Percentiles rank a stretch among this genome's conserved stretches.
These are phyloP conservation scores for Achatina immaculata DNA, from an alignment of 1,140 invertebrate species.

Conservation along the genomic window DNA sequence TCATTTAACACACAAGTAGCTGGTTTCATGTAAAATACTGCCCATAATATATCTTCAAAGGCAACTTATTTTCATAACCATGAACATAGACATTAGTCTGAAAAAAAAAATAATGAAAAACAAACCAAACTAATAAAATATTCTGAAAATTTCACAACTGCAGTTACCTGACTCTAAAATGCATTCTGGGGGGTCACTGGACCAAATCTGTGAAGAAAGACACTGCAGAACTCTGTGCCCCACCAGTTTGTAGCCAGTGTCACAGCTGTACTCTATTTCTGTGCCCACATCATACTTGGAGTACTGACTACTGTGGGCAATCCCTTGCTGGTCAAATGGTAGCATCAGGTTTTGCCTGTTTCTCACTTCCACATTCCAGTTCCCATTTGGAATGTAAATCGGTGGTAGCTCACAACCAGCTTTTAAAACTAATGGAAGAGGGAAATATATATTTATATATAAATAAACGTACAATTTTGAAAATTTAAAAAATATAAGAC, in stretches of 20 bases:
- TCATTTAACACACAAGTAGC: no score
- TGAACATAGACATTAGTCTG: no score
- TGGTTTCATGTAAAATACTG: no score
- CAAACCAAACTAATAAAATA: not conserved
- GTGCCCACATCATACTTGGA: constrained; percentile 44
- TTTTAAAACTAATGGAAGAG: constrained; percentile 41
- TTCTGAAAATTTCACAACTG: not conserved
- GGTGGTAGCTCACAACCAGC: constrained; percentile 37
- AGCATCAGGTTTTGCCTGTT: not conserved
- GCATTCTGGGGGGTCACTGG: constrained; percentile 46
- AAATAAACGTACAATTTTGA: not conserved
- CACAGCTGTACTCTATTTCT: constrained; percentile 47
- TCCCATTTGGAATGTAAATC: constrained; percentile 41
- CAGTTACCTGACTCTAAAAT: constrained; percentile 40
- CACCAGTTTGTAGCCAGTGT: constrained; percentile 43
- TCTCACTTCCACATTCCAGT: constrained; percentile 34
- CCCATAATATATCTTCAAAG: no score
- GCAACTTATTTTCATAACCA: no score
- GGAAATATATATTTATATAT: no score
- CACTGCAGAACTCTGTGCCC: constrained; percentile 45
- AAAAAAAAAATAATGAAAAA: no score
- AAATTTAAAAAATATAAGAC: no score
- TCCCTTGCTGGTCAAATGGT: not conserved
- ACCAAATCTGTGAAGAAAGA: constrained; percentile 39
- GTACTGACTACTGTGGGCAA: constrained; percentile 3